Percentiles rank a stretch among this genome's conserved stretches.
Conservation (phyloP, 2,888 invertebrate genomes). For the Noctua pronuba region DNA sequence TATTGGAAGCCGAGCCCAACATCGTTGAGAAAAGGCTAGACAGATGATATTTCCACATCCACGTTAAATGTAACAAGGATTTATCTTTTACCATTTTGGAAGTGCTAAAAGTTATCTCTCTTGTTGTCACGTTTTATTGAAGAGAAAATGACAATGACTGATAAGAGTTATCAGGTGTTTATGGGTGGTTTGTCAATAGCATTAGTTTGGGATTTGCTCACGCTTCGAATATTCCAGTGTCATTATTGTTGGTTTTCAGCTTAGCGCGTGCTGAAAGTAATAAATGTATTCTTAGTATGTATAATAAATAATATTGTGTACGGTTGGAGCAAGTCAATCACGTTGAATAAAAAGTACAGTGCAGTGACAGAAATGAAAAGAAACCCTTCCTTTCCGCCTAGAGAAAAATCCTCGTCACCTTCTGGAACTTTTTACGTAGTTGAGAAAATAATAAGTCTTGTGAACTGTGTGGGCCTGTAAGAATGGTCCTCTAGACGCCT, state of each 20-base stretch:
- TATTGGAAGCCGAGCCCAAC: not conserved
- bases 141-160: conserved; percentile 57
- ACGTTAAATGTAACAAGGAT: conserved; percentile 14
- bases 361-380: not conserved
- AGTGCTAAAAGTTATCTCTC: conserved; percentile 23
- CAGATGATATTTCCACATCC: not conserved
- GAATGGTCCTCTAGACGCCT: not conserved
- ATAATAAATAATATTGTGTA: not conserved
- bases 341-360: not conserved
- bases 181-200: conserved; percentile 33
- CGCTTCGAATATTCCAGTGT: conserved; percentile 22
- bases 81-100: conserved; percentile 21
- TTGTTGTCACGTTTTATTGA: conserved; percentile 29
- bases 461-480: not conserved
- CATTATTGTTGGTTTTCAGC: conserved; percentile 19
- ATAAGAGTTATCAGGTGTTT: conserved; percentile 45
- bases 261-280: conserved; percentile 24
- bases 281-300: not conserved
- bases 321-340: not conserved
- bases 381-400: not conserved
- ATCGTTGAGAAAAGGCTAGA: not conserved
- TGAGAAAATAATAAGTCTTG: not conserved
- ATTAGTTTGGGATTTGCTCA: conserved; percentile 39
- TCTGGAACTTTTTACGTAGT: not conserved
- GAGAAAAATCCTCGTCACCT: not conserved